These are phyloP conservation scores for Abscondita cerata DNA, from an alignment of 2,888 invertebrate species.

Conservation along the genomic window DNA sequence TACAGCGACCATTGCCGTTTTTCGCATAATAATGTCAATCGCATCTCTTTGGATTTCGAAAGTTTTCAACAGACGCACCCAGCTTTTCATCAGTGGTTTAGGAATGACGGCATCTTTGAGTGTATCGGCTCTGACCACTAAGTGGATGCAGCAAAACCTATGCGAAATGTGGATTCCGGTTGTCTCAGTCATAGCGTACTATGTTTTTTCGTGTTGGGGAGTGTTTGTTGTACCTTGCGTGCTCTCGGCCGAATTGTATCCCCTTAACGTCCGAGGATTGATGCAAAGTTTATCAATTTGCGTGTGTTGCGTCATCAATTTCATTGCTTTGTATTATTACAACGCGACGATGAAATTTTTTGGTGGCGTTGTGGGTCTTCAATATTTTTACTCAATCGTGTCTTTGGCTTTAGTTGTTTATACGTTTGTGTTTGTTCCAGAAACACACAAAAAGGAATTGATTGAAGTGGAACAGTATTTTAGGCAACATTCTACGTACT, in stretches of 20 bases:
- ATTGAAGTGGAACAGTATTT: background rate
- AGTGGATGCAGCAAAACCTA: background rate
- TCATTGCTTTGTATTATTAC: conserved; percentile 3
- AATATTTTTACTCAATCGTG: conserved; percentile 5
- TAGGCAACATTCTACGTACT: no score
- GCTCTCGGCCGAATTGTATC: background rate
- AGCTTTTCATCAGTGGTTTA: background rate
- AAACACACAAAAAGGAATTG: background rate
- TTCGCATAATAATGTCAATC: background rate
- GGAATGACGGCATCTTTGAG: background rate
- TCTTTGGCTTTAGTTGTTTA: background rate
- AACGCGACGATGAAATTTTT: background rate
- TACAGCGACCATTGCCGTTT: background rate
- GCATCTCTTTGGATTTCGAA: background rate
- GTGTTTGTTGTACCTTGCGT: background rate
- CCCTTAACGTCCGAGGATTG: background rate
- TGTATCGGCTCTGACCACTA: background rate
- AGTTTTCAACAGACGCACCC: background rate
- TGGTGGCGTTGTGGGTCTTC: conserved; percentile 1
- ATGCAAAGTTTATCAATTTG: background rate
- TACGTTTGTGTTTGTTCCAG: conserved; percentile 1
- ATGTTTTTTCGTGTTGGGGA: background rate
- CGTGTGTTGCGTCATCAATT: background rate
- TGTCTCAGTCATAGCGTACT: background rate
- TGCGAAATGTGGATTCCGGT: background rate